Evolutionary conservation across 2,797 vertebrate genomes (phyloP), one percentile per base, ranked within the genome.

Genomic region (Odontamblyopus lacepedii): DNA sequence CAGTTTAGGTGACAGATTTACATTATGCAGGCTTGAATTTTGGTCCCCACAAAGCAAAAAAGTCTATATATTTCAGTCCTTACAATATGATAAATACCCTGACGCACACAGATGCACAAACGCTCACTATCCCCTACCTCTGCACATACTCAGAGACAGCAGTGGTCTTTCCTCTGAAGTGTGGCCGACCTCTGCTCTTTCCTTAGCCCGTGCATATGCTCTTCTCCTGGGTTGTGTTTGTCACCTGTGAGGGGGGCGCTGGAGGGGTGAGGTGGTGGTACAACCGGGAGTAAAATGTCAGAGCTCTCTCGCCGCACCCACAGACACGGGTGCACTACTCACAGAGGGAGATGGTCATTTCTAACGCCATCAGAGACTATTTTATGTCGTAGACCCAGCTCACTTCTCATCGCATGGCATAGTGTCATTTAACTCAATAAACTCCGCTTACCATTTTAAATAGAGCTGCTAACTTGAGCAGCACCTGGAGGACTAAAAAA

Each of bases 241-340:
- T 74, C 71, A 74, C 70, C 78, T 78, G 65, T 30, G 41, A 73
- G 65, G 19, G 41, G 11, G 30, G 77, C 57, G 44, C 4, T 48
- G 44, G 44, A 15, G 60, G 8, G 2, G 30, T 32, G 59, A 19
- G 15, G 29, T 32, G 27, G 16, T 15, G 53, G 65, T 61, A 63
- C 62, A 56, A 70, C 53, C 11, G 63, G 63, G 62, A 16, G 60
- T 30, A n/a, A 79, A 78, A 79, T 75, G 75, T 65, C 77, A 72
- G 32, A 57, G 57, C 41, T 67, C 64, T 65, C 48, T n/a, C 60
- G 56, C 41, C 32, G 19, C 48, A 67, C 69, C 56, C 67, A 55
- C 56, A 56, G 32, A 13, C 26, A 27, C 51, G 48, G 70, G 73
- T 66, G 64, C 53, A 67, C 65, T 23, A 30, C 16, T 32, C 27